phyloP scores from a whole-genome alignment of 2,113 vertebrate genomes.

The Dunckerocampus dactyliophorus region DNA sequence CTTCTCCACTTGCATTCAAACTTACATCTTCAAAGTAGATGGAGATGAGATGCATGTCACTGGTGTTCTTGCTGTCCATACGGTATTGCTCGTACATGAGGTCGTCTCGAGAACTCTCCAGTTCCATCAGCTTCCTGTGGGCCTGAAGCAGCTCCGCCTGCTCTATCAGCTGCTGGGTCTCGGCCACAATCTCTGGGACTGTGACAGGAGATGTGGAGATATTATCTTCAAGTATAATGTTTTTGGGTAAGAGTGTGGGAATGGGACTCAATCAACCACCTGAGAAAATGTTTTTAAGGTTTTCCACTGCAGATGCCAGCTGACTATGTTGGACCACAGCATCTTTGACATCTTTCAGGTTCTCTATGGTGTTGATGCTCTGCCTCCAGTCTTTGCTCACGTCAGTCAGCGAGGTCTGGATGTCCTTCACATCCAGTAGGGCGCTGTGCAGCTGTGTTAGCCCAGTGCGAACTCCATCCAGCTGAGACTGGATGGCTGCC shows the following conservation, averaged over 20 bases:
- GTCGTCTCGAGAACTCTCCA: constrained; percentile 91
- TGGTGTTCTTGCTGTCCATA: constrained; percentile 90
- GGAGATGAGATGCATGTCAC: constrained; percentile 91
- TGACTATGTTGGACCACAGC: constrained; percentile 97
- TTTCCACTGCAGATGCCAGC: constrained; percentile 94
- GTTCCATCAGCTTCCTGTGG: constrained; percentile 91
- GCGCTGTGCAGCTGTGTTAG: constrained; percentile 94
- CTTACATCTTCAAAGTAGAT: constrained; percentile 82
- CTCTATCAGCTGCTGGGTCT: constrained; percentile 88
- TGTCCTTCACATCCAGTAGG: constrained; percentile 88
- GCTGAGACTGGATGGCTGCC: constrained; percentile 97
- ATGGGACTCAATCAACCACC: constrained; percentile 61
- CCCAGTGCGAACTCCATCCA: constrained; percentile 93
- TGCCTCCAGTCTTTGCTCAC: constrained; percentile 97
- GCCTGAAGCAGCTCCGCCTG: constrained; percentile 86
- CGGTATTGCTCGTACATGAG: constrained; percentile 97
- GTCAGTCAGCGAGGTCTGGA: constrained; percentile 85
- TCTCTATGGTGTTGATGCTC: constrained; percentile 97
- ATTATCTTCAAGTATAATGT: neutral
- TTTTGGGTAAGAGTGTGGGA: neutral
- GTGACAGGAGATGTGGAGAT: neutral
- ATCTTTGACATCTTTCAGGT: constrained; percentile 92
- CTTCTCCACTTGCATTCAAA: neutral
- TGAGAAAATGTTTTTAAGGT: constrained; percentile 98
- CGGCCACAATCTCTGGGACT: constrained; percentile 94